Evolutionary conservation across 2,113 vertebrate genomes (phyloP).

Genomic region (Oryzias celebensis): DNA sequence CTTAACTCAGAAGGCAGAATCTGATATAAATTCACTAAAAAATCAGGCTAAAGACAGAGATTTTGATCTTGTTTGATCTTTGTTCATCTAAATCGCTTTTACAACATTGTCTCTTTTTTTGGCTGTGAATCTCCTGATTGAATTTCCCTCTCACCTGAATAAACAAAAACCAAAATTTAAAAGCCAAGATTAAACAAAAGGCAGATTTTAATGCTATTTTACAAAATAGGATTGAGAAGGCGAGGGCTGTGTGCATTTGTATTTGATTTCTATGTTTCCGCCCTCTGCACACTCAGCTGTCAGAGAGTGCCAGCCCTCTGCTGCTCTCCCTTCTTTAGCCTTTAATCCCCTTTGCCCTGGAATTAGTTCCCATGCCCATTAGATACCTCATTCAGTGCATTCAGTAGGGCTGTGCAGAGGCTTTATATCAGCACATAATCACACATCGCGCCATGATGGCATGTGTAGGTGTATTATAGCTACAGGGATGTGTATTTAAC

Average conservation of each 20-base stretch:
- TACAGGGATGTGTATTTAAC: constrained; percentile 69
- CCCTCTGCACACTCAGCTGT: constrained; percentile 56
- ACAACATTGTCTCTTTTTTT: constrained; percentile 2
- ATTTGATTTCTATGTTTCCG: constrained; percentile 59
- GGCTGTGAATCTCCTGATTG: constrained; percentile 23
- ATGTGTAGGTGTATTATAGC: constrained; percentile 72
- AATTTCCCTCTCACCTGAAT: constrained; percentile 29
- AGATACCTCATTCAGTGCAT: constrained; percentile 63
- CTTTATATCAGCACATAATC: constrained; percentile 69
- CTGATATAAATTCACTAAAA: constrained; percentile 19
- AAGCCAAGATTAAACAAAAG: constrained; percentile 57
- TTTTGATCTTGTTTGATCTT: not conserved
- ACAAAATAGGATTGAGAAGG: constrained; percentile 55
- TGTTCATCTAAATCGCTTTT: constrained; percentile 4
- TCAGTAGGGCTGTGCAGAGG: constrained; percentile 55
- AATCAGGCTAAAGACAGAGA: constrained; percentile 20
- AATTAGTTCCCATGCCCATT: constrained; percentile 75
- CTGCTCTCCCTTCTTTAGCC: constrained; percentile 55
- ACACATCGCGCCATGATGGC: constrained; percentile 49
- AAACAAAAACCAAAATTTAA: constrained; percentile 11
- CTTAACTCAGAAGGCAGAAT: constrained; percentile 4
- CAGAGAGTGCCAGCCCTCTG: constrained; percentile 59
- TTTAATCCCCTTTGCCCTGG: constrained; percentile 74
- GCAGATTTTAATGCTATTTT: constrained; percentile 58
- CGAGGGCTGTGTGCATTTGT: constrained; percentile 53